A percentile compares a stretch with the other conserved stretches of the same genome.
These are phyloP conservation scores for Euwallacea similis DNA, from an alignment of 1,140 invertebrate genomes.

Conservation along the genomic window DNA sequence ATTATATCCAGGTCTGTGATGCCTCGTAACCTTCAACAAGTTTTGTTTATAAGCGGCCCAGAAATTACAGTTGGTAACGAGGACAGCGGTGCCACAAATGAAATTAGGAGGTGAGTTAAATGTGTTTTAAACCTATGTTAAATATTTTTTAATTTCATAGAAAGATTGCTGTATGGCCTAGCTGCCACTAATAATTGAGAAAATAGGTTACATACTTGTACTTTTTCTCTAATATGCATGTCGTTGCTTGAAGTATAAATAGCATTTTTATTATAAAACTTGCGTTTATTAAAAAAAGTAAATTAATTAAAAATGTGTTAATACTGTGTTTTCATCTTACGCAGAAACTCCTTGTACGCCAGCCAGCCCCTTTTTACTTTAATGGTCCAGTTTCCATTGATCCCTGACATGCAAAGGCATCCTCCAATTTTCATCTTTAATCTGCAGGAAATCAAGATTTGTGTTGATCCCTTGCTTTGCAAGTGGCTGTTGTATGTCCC, in stretches of 20 bases:
- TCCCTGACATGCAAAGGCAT: conserved; percentile 55
- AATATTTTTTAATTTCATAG: too few species aligned
- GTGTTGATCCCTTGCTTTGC: conserved; percentile 64
- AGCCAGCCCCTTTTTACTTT: conserved; percentile 51
- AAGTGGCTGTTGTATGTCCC: conserved; percentile 63
- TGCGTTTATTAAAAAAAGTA: too few species aligned
- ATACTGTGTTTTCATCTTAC: conserved; percentile 31
- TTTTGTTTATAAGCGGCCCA: conserved; percentile 62
- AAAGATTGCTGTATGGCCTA: too few species aligned
- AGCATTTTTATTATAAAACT: too few species aligned
- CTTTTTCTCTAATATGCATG: too few species aligned
- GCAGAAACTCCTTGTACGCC: conserved; percentile 44
- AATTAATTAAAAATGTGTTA: neutral
- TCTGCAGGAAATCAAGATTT: conserved; percentile 61
- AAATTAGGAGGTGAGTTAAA: neutral
- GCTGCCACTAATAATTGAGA: too few species aligned
- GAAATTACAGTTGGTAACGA: conserved; percentile 50
- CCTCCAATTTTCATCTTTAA: conserved; percentile 62
- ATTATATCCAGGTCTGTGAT: conserved; percentile 18
- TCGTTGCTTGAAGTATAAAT: too few species aligned
- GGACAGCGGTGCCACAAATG: neutral
- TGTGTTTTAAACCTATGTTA: neutral
- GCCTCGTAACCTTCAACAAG: conserved; percentile 55
- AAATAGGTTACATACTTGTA: too few species aligned
- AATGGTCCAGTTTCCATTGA: conserved; percentile 61